These are phyloP conservation scores for Hipposideros larvatus DNA, from an alignment of 2,797 vertebrate species.

Conservation along the genomic window DNA sequence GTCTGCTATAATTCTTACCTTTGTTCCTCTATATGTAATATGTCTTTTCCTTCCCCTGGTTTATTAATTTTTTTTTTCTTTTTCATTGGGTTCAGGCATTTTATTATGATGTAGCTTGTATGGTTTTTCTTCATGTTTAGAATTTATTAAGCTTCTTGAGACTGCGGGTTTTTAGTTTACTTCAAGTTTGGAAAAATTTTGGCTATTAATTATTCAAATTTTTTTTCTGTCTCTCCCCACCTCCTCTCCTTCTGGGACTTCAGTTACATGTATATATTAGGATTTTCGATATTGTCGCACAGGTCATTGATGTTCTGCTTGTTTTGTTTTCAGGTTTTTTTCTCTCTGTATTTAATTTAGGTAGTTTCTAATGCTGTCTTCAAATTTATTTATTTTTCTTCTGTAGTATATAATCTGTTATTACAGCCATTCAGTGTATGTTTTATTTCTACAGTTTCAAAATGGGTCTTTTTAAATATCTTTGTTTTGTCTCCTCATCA, in stretches of 20 bases:
- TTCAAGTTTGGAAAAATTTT: not conserved
- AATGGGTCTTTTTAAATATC: not conserved
- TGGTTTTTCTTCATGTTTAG: not conserved
- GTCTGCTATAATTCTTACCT: not conserved
- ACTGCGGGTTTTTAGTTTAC: not conserved
- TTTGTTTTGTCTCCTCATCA: not conserved
- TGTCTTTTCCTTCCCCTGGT: not conserved
- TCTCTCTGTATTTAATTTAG: not conserved
- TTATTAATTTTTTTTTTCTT: not conserved
- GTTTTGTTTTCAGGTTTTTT: not conserved
- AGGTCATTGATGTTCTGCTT: not conserved
- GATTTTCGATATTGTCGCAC: not conserved
- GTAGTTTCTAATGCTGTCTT: constrained; percentile 1
- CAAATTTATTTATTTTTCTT: constrained; percentile 1
- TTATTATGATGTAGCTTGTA: not conserved
- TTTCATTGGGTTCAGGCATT: not conserved
- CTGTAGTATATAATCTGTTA: not conserved
- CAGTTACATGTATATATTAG: not conserved
- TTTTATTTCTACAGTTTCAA: constrained; percentile 22
- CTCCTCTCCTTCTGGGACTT: not conserved
- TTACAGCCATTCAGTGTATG: not conserved
- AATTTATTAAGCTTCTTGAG: not conserved
- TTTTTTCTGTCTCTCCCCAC: not conserved
- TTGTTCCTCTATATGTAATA: not conserved
- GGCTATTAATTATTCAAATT: not conserved